Evolutionary conservation across 2,113 vertebrate genomes (phyloP), one percentile per base, ranked within the genome.

Genomic region (Geococcyx californianus): DNA sequence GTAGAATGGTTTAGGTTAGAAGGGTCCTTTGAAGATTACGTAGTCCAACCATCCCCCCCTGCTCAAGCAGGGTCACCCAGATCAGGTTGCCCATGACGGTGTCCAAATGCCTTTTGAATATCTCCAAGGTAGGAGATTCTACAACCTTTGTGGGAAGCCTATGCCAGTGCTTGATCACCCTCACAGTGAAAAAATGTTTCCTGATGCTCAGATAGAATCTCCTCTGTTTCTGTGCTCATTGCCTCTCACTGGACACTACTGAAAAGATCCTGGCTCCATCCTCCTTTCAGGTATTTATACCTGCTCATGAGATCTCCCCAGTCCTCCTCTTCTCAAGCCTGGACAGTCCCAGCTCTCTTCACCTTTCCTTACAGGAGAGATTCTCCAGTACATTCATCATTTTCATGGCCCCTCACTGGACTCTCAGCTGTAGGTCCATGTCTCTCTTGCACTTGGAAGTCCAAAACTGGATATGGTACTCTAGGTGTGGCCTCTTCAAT

Each of bases 301-400:
- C 3, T 2, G 3, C 2, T 33, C 40, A 33, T 8, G 34, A 83
- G 12, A 82, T 9, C 25, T 4, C 6, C 7, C 4, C 2, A 1
- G 52, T 11, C 24, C 13, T 36, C 5, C 31, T 51, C 42, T 66
- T 59, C 38, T 79, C 16, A 20, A 60, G n/a, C 2, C 38, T 34
- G 13, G 28, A 52, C 34, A 70, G 51, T 55, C 16, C 3, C 28
- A 75, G 12, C 1, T 74, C 21, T 36, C 31, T 69, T 9, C 60
- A 7, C 7, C 17, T 54, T 29, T 70, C 56, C 33, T 70, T 8
- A 5, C 0, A 42, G 7, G 3, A 56, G 6, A 67, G 7, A 24
- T 23, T 28, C 8, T 75, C 9, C 26, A 44, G n/a, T 17, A 8
- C 6, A 6, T 36, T 59, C 21, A 55, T 31, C n/a, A 73, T 36